Base-by-base conservation (phyloP, 2,888 invertebrate species). In the Yponomeuta plumbellus region DNA sequence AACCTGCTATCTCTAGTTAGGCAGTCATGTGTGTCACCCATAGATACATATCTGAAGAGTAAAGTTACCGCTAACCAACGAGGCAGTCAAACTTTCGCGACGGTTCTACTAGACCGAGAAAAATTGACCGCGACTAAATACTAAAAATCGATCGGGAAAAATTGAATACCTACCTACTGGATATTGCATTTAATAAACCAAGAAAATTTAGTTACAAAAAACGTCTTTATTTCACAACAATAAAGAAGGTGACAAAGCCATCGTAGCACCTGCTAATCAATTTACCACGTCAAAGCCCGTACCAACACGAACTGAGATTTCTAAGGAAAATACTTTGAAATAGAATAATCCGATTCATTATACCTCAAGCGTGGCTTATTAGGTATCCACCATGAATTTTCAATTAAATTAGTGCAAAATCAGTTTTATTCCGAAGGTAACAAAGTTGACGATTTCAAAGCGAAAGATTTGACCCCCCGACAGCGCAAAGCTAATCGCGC, bases 401-500 rank as follows among this genome's bases (percentile, higher is more conserved):
- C 5, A 22, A 58, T 8, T 1, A 58, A 58, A 61, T 66, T 2
- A 2, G 11, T 5, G 17, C 44, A 44, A 44, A 17, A 4, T 13
- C 11, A 11, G 17, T 17, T 11, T 17, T 44, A 44, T 44, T 44
- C 4, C 44, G 8, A 44, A 44, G 44, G 17, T 22, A 22, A 44
- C 13, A 66, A 23, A 65, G 58, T 13, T 34, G 40, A 64, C 13
- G 11, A 23, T 65, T 57, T 13, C 26, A 57, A 34, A 57, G 57
- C 34, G n/a, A 20, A 44, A 23, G 39, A 52, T 39, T 58, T 56
- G 68, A 66, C 78, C 70, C 78, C 70, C 88, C 86, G 74, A 83
- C 86, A 75, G 90, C 88, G 89, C 44, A 44, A 81, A 74, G 70
- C 89, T 74, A 90, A 90, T 89, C 86, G 86, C 86, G 88, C 88